Evolutionary conservation across 2,888 invertebrate species (phyloP).

Genomic region (Acheta domesticus): DNA sequence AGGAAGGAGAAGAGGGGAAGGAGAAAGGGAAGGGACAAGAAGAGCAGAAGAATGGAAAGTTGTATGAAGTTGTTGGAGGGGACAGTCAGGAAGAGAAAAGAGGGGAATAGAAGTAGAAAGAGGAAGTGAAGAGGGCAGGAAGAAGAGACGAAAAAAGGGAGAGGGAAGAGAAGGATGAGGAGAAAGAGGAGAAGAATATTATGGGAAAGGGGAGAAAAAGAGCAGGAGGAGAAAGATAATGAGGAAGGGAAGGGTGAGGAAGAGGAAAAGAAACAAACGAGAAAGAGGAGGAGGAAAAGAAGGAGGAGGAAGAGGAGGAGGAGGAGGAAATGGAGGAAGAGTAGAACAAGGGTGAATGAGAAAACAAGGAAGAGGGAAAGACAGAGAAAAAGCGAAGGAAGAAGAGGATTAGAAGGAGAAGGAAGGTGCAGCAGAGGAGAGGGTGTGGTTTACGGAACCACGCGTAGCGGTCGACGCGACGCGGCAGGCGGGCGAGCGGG

Average conservation of each 20-base stretch:
- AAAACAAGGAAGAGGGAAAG: too few relatives aligned
- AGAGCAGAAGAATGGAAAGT: too few relatives aligned
- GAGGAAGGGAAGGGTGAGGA: background rate
- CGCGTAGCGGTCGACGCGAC: too few relatives aligned
- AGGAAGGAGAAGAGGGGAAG: too few relatives aligned
- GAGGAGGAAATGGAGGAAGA: too few relatives aligned
- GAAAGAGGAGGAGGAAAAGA: background rate
- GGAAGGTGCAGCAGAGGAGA: background rate
- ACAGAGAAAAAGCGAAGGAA: too few relatives aligned
- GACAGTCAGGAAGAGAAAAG: too few relatives aligned
- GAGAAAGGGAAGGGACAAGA: background rate
- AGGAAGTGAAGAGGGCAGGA: background rate
- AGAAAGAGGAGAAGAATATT: slow-evolving; percentile 1
- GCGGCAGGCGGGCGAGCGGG: background rate
- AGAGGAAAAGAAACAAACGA: background rate
- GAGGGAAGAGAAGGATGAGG: too few relatives aligned
- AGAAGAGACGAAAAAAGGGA: background rate
- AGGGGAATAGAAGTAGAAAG: background rate
- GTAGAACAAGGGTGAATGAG: too few relatives aligned
- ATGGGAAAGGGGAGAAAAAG: background rate
- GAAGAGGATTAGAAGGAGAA: background rate
- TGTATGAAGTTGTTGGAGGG: too few relatives aligned
- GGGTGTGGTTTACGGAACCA: too few relatives aligned
- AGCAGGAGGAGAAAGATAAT: background rate
- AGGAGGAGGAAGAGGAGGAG: background rate